Percentiles rank a stretch among this genome's conserved stretches.
Conservation (phyloP, 2,113 vertebrate genomes). For the Delphinapterus leucas region DNA sequence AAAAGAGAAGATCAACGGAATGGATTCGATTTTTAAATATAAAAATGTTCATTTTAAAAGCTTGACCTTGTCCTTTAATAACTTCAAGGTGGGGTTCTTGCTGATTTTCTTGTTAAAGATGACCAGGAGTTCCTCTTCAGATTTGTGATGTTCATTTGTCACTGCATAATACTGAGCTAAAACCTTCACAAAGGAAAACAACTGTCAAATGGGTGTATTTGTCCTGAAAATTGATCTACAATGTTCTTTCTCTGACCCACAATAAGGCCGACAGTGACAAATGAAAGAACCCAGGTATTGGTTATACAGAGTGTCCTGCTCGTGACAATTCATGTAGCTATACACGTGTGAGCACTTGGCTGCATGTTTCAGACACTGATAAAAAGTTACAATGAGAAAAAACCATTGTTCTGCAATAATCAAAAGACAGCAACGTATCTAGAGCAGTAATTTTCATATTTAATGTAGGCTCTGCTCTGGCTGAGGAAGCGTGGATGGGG, state of each 20-base stretch:
- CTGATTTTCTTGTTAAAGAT: slow-evolving; percentile 94
- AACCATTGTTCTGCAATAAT: neutral
- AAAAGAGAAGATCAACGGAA: neutral
- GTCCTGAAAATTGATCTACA: neutral
- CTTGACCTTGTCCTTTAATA: slow-evolving; percentile 92
- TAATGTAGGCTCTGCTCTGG: fast-evolving
- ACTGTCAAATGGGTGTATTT: neutral
- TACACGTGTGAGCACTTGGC: fast-evolving
- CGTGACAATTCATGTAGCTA: too few species aligned
- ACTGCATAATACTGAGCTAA: slow-evolving; percentile 90
- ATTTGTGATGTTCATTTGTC: slow-evolving; percentile 81
- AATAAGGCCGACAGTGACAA: too few species aligned
- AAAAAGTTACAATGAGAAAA: neutral
- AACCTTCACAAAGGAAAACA: slow-evolving; percentile 83
- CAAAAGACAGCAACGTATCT: neutral
- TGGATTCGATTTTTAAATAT: neutral
- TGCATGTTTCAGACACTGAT: fast-evolving
- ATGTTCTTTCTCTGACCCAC: neutral
- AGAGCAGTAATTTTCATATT: neutral
- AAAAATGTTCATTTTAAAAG: slow-evolving; percentile 85
- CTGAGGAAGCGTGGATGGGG: neutral
- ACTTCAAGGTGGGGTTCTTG: slow-evolving; percentile 91
- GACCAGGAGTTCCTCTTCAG: slow-evolving; percentile 88
- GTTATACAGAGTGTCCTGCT: neutral
- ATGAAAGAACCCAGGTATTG: neutral